phyloP scores from a whole-genome alignment of 2,113 vertebrate genomes.

The Toxostoma redivivum region DNA sequence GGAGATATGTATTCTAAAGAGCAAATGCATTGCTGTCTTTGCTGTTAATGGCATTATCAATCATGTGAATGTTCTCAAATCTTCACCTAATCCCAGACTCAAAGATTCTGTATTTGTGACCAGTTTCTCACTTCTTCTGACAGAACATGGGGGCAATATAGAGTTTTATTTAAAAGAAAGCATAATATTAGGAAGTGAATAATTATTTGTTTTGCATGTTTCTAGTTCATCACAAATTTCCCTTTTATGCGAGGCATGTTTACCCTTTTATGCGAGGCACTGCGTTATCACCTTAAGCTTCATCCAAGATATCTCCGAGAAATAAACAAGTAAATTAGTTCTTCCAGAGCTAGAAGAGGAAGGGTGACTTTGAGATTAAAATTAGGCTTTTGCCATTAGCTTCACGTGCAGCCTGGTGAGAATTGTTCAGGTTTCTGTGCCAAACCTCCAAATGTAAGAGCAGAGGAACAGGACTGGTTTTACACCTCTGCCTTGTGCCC shows the following conservation, averaged over 20 bases:
- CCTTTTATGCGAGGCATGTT: neutral
- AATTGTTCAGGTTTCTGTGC: neutral
- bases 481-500: neutral
- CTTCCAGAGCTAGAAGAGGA: neutral
- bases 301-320: neutral
- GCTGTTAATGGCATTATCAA: neutral
- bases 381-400: neutral
- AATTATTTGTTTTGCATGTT: neutral
- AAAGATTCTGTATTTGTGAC: neutral
- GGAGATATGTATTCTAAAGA: neutral
- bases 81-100: neutral
- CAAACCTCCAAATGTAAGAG: neutral
- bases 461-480: neutral
- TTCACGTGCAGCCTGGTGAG: neutral
- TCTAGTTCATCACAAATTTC: neutral
- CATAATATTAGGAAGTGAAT: neutral
- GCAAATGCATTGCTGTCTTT: neutral
- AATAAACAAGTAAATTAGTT: neutral
- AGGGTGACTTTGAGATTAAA: neutral
- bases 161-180: neutral
- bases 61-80: neutral
- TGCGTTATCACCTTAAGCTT: rapidly evolving
- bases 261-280: neutral
- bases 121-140: neutral
- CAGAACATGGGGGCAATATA: neutral